Base-by-base conservation (phyloP, 1,140 invertebrate species). In the Drosophila tristis region DNA sequence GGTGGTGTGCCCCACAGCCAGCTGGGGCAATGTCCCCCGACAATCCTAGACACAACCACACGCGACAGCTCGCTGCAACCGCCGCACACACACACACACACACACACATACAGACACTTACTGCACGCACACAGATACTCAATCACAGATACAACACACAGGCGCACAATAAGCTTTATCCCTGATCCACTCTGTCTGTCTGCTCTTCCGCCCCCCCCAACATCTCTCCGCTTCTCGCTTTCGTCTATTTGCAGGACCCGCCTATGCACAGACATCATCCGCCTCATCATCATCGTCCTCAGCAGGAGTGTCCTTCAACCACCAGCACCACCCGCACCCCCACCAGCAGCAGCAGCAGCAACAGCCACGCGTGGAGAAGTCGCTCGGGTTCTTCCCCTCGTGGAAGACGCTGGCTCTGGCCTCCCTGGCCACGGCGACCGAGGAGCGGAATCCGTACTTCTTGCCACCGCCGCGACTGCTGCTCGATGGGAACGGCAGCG, bases 351-450 rank as follows among this genome's bases (percentile, higher is more conserved):
- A 20, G 2, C 35, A 56, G 20, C 71, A 59, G 16, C 63, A 74
- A 47, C 61, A 72, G 6, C 57, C 76, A 64, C 74, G 90, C 2
- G 68, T 72, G 7, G 90, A 91, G 48, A 91, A 91, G 50, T 86
- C 90, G 0, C 49, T 91, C 5, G 75, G 74, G 0, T 91, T 91
- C 53, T 91, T 91, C 44, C 90, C 90, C 2, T 91, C 90, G 4
- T 91, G 90, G 90, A 91, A 91, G 67, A 90, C 80, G 0, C 25
- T 91, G 35, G 90, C 90, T 0, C 71, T 91, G 1, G 90, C 90
- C 16, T 90, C 90, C 5, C 58, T 91, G 47, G 78, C 78, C 39
- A 87, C 84, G 11, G 67, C 75, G 16, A 72, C 78, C 48, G 81
- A 87, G 11, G 70, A 91, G 15, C 67, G 71, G 2, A 90, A 71